Percentiles rank a stretch among this genome's conserved stretches.
Evolutionary conservation across 2,888 invertebrate species (phyloP).

Genomic region (Argyra leucocephala): DNA sequence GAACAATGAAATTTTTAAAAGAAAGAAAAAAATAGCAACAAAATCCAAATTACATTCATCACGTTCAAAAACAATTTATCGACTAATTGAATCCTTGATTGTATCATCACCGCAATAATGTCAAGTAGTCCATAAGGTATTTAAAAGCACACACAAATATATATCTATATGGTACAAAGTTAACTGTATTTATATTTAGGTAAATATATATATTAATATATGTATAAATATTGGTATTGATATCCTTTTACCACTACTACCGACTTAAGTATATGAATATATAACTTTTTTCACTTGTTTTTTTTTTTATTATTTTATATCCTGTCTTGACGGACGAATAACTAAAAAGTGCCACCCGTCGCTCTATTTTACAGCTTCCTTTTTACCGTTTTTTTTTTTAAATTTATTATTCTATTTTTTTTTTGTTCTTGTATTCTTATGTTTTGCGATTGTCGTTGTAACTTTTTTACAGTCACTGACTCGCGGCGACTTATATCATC

Average conservation of each 20-base stretch:
- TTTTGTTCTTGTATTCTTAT: too few relatives aligned
- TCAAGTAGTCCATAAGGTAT: slow-evolving; percentile 2
- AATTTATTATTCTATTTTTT: too few relatives aligned
- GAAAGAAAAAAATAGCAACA: not conserved
- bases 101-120: not conserved
- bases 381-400: too few relatives aligned
- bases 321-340: not conserved
- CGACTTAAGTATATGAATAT: not conserved
- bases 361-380: not conserved
- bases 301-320: not conserved
- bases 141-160: too few relatives aligned
- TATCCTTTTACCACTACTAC: not conserved
- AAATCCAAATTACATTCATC: not conserved
- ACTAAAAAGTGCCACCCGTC: not conserved
- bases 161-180: not conserved
- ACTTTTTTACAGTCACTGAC: not conserved
- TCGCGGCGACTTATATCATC: slow-evolving; percentile 8
- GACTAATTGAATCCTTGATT: slow-evolving; percentile 4
- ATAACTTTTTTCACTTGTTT: not conserved
- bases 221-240: not conserved
- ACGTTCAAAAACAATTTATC: not conserved
- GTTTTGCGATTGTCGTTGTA: not conserved
- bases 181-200: not conserved
- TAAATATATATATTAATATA: not conserved
- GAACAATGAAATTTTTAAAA: too few relatives aligned